A percentile compares a stretch with the other conserved stretches of the same genome.
Conservation (phyloP, 1,140 invertebrate species). For the Aphidius ervi region DNA sequence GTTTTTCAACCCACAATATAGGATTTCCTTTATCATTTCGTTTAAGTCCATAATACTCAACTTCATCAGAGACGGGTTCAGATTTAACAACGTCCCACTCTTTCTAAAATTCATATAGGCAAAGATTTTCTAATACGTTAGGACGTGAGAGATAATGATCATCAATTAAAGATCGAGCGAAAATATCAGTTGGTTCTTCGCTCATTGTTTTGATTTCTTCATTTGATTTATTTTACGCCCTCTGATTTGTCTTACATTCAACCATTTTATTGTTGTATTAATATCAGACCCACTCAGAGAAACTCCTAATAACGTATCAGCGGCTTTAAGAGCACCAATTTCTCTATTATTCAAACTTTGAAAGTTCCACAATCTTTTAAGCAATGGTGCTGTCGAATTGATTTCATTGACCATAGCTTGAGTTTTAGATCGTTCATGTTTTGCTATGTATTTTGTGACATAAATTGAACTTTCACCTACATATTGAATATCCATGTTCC, state of each 20-base stretch:
- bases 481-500: constrained; percentile 30
- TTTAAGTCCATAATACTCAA: constrained; percentile 22
- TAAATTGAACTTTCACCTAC: constrained; percentile 28
- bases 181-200: constrained; percentile 26
- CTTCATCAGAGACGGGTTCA: constrained; percentile 20
- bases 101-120: constrained; percentile 13
- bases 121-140: not conserved
- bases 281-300: constrained; percentile 27
- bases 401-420: constrained; percentile 24
- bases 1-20: constrained; percentile 26
- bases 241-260: constrained; percentile 28
- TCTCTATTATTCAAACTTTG: constrained; percentile 27
- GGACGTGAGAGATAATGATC: constrained; percentile 23
- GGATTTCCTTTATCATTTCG: not conserved
- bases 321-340: constrained; percentile 28
- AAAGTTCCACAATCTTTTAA: constrained; percentile 26
- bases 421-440: constrained; percentile 26
- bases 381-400: constrained; percentile 25
- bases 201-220: constrained; percentile 23
- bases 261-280: constrained; percentile 29
- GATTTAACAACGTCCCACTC: constrained; percentile 20
- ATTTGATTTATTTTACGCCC: constrained; percentile 24
- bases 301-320: constrained; percentile 26
- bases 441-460: constrained; percentile 30
- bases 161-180: constrained; percentile 21